Conservation (phyloP, 2,113 vertebrate genomes). For the Mus pahari region DNA sequence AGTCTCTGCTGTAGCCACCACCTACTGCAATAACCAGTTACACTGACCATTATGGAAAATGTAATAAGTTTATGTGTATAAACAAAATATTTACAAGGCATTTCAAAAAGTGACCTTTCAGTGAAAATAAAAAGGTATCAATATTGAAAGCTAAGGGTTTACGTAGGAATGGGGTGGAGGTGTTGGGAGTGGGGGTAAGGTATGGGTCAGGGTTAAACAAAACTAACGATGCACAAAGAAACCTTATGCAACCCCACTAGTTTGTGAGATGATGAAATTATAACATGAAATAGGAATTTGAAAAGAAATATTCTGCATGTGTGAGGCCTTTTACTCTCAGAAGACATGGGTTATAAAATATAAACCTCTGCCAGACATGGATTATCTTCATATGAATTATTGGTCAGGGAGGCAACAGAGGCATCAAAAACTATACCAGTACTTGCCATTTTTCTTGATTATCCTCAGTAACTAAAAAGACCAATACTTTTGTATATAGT, state of each 20-base stretch:
- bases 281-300: not conserved
- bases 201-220: not conserved
- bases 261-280: not conserved
- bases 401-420: not conserved
- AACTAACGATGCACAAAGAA: not conserved
- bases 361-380: not conserved
- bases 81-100: not conserved
- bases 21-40: not conserved
- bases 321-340: not conserved
- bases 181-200: accelerated
- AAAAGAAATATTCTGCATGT: not conserved
- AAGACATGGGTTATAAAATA: not conserved
- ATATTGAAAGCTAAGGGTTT: not conserved
- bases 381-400: not conserved
- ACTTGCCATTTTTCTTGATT: not conserved
- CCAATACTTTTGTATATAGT: not conserved
- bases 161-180: not conserved
- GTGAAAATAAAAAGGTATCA: not conserved
- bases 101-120: not conserved
- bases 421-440: too few species aligned
- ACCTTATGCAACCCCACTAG: not conserved
- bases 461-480: not conserved
- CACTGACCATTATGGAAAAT: not conserved
- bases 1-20: too few species aligned
- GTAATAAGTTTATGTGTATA: not conserved